Base-by-base conservation (phyloP, 1,140 invertebrate genomes). In the Euura lappo region DNA sequence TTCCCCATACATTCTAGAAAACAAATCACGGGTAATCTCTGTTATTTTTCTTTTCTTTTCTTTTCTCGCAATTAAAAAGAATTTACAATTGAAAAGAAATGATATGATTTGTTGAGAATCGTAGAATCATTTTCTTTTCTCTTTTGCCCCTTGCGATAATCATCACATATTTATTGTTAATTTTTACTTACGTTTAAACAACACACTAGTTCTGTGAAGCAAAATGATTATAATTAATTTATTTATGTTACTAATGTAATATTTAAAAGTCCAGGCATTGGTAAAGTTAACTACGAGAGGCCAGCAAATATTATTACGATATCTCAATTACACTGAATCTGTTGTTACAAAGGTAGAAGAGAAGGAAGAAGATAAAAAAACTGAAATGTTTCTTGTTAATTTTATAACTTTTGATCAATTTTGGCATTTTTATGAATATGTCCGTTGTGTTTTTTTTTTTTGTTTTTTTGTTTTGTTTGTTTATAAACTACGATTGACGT, bases 151-250 rank as follows among this genome's bases (percentile, higher is more conserved):
- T 28, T 6, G 51, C 10, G 51, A 60, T 28, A 28, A 28, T 60
- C 51, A 60, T 60, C 51, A 60, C 51, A 60, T 60, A 60, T 60
- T 60, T 60, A 60, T 60, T 60, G 51, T 60, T 60, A 60, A 60
- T 60, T 60, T 60, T 60, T 60, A 60, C 13, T 4, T 60, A 60
- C 51, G 10, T 60, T 60, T 28, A 28, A 28, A 60, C 51, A 60
- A 8, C 51, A 60, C 51, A 60, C 51, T 60, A 60, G 51, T 60
- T 60, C 51, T 60, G 51, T n/a, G 13, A 60, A 60, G 51, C 51
- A 60, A 60, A 28, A 60, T 60, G 51, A 60, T 60, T 60, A 60
- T 28, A 28, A 28, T 11, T 60, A 60, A 60, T 60, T 60, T 60
- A 60, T 60, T 60, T 60, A 60, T 60, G 51, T 60, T 60, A 60